Evolutionary conservation across 92 coral and sea anemone species (phyloP), one percentile per base, ranked within the genome.

Genomic region (Epizoanthus illoricatus): DNA sequence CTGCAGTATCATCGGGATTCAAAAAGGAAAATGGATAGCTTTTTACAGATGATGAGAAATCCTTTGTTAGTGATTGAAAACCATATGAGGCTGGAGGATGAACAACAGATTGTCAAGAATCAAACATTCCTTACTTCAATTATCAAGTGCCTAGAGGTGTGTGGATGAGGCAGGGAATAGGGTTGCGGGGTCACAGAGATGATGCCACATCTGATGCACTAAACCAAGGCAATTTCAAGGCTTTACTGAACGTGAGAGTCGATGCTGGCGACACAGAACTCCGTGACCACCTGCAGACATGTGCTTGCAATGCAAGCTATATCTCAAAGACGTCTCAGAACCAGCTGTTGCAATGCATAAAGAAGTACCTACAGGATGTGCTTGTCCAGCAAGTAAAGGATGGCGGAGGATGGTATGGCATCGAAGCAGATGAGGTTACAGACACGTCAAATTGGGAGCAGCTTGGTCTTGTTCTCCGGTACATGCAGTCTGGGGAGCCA

Each of bases 391-490:
- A 90, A 74, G 93, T 86, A 28, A 89, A 89, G 73, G 66, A 28
- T 74, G 83, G 80, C 36, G 85, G 87, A 84, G 88, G 88, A 71
- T 87, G 81, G 73, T 85, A 72, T 74, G 86, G 89, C 80, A 85
- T 86, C 80, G 87, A 28, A 71, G 92, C 89, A 83, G 90, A 86
- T 49, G 87, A 89, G 80, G 92, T 86, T 24, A 89, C 87, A 11
- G 87, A 86, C 65, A 45, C 87, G n/a, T 75, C 87, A 45, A 86
- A 89, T 89, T 85, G 87, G 87, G 92, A 89, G 87, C 92, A 85
- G 73, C 87, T 89, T 76, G 89, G 92, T 16, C 89, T 89, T 74
- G 92, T 88, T 74, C 58, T 88, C 8, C 88, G 91, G 70, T 84
- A 88, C 85, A 54, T 88, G 49, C 36, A 80, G 20, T 73, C 75